These are phyloP conservation scores for Globodera rostochiensis DNA, from an alignment of 1,140 invertebrate genomes.

Conservation along the genomic window DNA sequence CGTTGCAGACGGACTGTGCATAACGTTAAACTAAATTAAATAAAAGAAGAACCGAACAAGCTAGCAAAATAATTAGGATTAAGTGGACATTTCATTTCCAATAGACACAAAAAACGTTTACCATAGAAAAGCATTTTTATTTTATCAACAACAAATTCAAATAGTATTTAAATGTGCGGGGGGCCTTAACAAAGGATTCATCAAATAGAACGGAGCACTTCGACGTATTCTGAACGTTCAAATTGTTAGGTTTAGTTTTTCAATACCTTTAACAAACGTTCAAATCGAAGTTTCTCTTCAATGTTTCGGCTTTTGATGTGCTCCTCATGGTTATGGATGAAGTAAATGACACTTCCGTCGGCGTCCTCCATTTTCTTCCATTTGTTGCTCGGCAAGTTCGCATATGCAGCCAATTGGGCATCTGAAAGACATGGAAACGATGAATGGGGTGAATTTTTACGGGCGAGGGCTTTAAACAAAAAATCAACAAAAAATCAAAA, in stretches of 20 bases:
- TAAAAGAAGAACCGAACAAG: background rate
- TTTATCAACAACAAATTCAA: background rate
- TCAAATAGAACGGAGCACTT: slow-evolving; percentile 29
- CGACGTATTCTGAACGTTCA: slow-evolving; percentile 40
- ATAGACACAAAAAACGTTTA: no score
- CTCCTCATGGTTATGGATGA: slow-evolving; percentile 57
- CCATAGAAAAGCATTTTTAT: background rate
- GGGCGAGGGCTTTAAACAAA: no score
- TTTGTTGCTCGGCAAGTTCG: slow-evolving; percentile 39
- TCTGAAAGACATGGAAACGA: slow-evolving; percentile 28
- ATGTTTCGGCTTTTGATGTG: slow-evolving; percentile 59
- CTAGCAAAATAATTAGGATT: background rate
- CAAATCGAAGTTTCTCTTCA: slow-evolving; percentile 52
- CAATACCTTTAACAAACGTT: slow-evolving; percentile 43
- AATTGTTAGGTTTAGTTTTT: background rate
- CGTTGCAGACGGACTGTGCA: background rate
- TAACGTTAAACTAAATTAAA: background rate
- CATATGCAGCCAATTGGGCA: slow-evolving; percentile 37
- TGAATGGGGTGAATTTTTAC: no score
- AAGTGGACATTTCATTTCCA: background rate
- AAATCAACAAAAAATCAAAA: no score
- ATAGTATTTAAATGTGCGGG: background rate
- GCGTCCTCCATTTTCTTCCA: slow-evolving; percentile 45
- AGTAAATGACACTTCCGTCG: slow-evolving; percentile 32
- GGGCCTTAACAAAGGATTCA: background rate